Base-by-base conservation (phyloP, 2,797 vertebrate species). In the Acipenser transmontanus region DNA sequence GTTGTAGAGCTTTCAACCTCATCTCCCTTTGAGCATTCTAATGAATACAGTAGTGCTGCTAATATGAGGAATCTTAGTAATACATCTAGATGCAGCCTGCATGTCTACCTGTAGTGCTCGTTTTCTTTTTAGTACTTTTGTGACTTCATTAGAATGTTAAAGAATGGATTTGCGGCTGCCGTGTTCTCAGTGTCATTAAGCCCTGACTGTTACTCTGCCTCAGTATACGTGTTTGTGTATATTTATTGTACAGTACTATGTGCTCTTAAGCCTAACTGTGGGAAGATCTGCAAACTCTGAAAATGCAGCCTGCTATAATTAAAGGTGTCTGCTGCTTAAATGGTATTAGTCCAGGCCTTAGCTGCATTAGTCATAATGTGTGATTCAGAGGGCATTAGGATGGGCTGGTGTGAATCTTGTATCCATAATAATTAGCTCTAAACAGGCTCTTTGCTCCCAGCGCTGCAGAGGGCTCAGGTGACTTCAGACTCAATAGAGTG, bases 291-390 rank as follows among this genome's bases (percentile, higher is more conserved):
- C 7, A 9, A 52, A 7, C 11, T 47, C 47, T 34, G 14, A 61
- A 61, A 61, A 47, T 34, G 60, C 60, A 20, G 9, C 9, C 34
- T 34, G 60, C 17, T 61, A 8, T 47, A 61, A 61, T 61, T 34
- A 34, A 61, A 71, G 74, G 67, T 71, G 68, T 77, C 74, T 77
- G 70, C 71, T 72, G 71, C 73, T 74, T 51, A 71, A 72, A 79
- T 82, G 76, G 77, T 61, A 76, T 73, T 73, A 62, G 59, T 34
- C 34, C 34, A 34, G 3, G 66, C 70, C 64, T 75, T 77, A 78
- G 75, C 62, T 64, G 51, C 51, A 64, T 68, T 63, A 64, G 61
- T 68, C 54, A 7, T 59, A 57, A 62, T n/a, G 61, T 48, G 47
- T 68, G 57, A 68, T 68, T 62, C 60, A 62, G 51, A 63, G 63